Conservation (phyloP, 2,797 vertebrate species). For the Triplophysa yarkandensis region DNA sequence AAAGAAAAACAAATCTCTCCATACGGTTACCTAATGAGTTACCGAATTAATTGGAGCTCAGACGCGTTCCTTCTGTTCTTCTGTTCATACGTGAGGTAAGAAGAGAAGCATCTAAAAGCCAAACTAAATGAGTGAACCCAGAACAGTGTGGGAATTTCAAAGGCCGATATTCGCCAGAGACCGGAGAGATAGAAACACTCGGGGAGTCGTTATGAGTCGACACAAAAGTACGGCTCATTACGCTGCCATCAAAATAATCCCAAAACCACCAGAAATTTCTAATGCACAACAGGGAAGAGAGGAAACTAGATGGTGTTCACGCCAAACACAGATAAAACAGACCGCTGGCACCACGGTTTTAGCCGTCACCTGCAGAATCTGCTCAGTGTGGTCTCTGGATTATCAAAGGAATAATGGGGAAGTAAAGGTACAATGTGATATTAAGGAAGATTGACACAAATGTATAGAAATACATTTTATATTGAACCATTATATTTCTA, state of each 20-base stretch:
- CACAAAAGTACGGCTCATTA: slow-evolving; percentile 29
- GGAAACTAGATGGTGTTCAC: neutral
- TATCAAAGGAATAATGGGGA: neutral
- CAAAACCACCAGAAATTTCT: slow-evolving; percentile 4
- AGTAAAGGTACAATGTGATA: neutral
- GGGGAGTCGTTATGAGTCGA: slow-evolving; percentile 25
- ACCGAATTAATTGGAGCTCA: slow-evolving; percentile 9
- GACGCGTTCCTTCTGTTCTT: neutral
- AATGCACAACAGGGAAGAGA: neutral
- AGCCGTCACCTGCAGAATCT: slow-evolving; percentile 4
- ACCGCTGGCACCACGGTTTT: neutral
- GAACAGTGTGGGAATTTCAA: slow-evolving; percentile 27
- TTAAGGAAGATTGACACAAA: too few relatives aligned
- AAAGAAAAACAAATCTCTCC: slow-evolving; percentile 22
- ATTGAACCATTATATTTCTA: too few relatives aligned
- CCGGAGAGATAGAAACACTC: slow-evolving; percentile 7
- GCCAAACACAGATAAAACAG: neutral
- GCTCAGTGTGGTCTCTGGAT: neutral
- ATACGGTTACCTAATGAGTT: slow-evolving; percentile 21
- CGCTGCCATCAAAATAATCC: slow-evolving; percentile 14
- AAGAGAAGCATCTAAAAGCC: slow-evolving; percentile 3
- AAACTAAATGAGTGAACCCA: slow-evolving; percentile 23
- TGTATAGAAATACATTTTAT: too few relatives aligned
- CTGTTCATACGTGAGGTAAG: neutral
- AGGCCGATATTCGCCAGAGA: slow-evolving; percentile 31